Conservation (phyloP, 1,140 invertebrate species). For the Nephila pilipes region DNA sequence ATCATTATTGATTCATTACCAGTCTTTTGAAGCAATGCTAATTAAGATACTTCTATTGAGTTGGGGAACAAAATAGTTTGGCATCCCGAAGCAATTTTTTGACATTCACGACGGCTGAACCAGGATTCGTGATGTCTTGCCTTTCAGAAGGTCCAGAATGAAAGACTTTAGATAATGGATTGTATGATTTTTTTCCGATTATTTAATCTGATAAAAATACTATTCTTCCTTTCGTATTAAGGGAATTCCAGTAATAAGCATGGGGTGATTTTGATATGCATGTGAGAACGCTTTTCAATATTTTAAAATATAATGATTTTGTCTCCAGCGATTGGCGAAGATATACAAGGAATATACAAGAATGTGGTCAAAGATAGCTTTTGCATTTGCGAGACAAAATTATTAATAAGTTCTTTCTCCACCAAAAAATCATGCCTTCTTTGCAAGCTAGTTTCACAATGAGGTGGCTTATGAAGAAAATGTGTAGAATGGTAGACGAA, state of each 20-base stretch:
- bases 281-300: background rate
- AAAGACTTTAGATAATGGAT: conserved; percentile 36
- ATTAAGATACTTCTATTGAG: conserved; percentile 35
- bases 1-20: conserved; percentile 54
- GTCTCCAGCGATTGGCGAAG: background rate
- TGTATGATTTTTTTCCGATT: background rate
- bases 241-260: background rate
- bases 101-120: conserved; percentile 14
- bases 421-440: no score
- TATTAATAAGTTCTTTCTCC: no score
- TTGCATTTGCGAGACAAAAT: no score
- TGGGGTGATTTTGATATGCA: background rate
- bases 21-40: conserved; percentile 40
- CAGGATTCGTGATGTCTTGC: background rate
- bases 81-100: conserved; percentile 36
- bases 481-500: no score
- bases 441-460: no score
- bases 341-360: no score
- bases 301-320: conserved; percentile 2
- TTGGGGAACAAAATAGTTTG: conserved; percentile 15
- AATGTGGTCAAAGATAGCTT: no score
- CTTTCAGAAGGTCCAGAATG: background rate
- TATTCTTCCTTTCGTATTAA: background rate
- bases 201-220: background rate
- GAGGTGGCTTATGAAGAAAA: no score